Percentiles rank a stretch among this genome's conserved stretches.
Evolutionary conservation across 2,113 vertebrate genomes (phyloP).

Genomic region (Pseudopodoces humilis): DNA sequence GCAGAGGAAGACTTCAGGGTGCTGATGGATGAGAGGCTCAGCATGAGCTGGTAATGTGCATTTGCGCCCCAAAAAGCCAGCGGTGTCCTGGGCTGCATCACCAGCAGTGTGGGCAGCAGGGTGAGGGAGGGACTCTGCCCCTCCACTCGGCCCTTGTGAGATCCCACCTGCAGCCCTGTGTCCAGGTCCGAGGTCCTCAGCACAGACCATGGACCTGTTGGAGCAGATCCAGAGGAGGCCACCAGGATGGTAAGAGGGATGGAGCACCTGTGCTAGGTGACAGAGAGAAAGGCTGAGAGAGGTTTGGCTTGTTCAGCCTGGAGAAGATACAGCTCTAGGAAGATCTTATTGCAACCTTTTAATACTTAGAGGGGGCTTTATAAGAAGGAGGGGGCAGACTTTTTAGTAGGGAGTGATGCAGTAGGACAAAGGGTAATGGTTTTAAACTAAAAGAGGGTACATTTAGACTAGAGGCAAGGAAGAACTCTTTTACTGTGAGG

Average conservation of each 20-base stretch:
- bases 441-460: neutral
- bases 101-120: neutral
- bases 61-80: neutral
- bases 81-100: neutral
- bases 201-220: neutral
- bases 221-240: neutral
- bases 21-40: neutral
- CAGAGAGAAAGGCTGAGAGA: neutral
- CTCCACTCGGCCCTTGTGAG: accelerated
- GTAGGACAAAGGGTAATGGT: neutral
- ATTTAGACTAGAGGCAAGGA: neutral
- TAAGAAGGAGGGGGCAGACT: neutral
- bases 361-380: neutral
- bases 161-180: neutral
- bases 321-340: neutral
- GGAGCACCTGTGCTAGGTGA: neutral
- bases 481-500: neutral
- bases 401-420: neutral
- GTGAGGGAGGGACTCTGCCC: neutral
- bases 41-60: accelerated
- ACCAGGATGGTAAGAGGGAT: neutral
- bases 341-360: neutral
- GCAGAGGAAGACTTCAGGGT: neutral
- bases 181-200: neutral
- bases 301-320: neutral